phyloP scores from a whole-genome alignment of 2,797 vertebrate genomes.

The Adrianichthys oophorus region DNA sequence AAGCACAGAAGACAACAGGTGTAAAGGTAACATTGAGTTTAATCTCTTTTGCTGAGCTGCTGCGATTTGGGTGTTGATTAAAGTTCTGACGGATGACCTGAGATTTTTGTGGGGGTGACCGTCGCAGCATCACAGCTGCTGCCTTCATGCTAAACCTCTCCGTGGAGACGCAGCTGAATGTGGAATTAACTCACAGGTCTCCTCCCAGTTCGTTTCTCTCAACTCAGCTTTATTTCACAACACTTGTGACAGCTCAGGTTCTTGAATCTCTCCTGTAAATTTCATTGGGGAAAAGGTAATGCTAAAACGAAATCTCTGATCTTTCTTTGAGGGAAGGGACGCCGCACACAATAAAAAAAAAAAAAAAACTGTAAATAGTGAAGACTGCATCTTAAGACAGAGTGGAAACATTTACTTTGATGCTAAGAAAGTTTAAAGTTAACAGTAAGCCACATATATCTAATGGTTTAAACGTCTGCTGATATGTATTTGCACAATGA shows the following conservation, averaged over 20 bases:
- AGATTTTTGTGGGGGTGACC: slow-evolving; percentile 67
- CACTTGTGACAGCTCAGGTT: slow-evolving; percentile 38
- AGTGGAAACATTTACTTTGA: background rate
- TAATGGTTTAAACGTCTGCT: no score
- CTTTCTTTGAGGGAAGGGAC: background rate
- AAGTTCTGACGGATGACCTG: slow-evolving; percentile 75
- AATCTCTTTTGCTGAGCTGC: slow-evolving; percentile 75
- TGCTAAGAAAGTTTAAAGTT: slow-evolving; percentile 2
- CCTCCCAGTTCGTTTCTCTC: slow-evolving; percentile 51
- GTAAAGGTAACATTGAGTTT: slow-evolving; percentile 64
- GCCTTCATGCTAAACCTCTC: slow-evolving; percentile 70
- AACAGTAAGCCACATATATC: background rate
- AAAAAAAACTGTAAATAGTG: no score
- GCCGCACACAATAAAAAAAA: background rate
- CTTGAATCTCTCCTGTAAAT: slow-evolving; percentile 42
- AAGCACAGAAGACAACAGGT: slow-evolving; percentile 7
- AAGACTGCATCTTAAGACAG: background rate
- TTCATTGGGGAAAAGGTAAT: slow-evolving; percentile 33
- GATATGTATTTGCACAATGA: no score
- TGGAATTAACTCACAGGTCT: slow-evolving; percentile 62
- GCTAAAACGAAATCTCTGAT: slow-evolving; percentile 13
- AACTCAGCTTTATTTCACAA: slow-evolving; percentile 56
- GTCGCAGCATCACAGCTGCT: slow-evolving; percentile 70
- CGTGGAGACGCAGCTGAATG: slow-evolving; percentile 54
- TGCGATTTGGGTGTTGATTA: slow-evolving; percentile 83